Base-by-base conservation (phyloP, 2,113 vertebrate species). In the Carollia perspicillata region DNA sequence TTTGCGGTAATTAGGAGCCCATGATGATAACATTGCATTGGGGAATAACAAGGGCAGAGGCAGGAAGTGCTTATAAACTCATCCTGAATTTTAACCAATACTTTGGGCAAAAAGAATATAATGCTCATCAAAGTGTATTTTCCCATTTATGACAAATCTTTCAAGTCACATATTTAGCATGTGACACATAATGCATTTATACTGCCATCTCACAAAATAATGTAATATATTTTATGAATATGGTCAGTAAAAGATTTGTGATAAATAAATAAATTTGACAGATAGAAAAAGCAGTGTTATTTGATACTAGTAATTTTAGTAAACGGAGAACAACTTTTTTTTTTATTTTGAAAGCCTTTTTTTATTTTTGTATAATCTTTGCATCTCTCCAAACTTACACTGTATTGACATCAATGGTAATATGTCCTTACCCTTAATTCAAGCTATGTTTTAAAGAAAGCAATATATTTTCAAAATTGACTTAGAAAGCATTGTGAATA, bases 81-180 rank as follows among this genome's bases (percentile, higher is more conserved):
- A 14, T 89, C 23, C 30, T 51, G n/a, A 90, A 88, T 84, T 95
- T 94, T 93, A 90, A 74, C 16, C 22, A 83, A 44, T 71, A 51
- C 4, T 79, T 78, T 80, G 10, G 1, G 8, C 23, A 72, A 49
- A 84, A 80, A 30, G 3, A 75, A 58, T 75, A 16, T n/a, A 58
- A 77, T 65, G 17, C 16, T 93, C 10, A 66, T 69, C 5, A 80
- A 16, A 14, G 2, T 85, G 0, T 68, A 71, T 87, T 90, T 90
- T 83, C 12, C 28, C 30, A 47, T 53, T 88, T 84, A 42, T 28
- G 13, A 60, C 92, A 79, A 51, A 86, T 83, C 22, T 13, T 89
- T 74, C 10, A 53, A 40, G 37, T 79, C 23, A 84, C 11, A 63
- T 23, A 65, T 60, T 49, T 77, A 63, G 2, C 77, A 75, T 63